Evolutionary conservation across 92 coral and sea anemone genomes (phyloP), one percentile per base, ranked within the genome.

Genomic region (Meandrina meandrites): DNA sequence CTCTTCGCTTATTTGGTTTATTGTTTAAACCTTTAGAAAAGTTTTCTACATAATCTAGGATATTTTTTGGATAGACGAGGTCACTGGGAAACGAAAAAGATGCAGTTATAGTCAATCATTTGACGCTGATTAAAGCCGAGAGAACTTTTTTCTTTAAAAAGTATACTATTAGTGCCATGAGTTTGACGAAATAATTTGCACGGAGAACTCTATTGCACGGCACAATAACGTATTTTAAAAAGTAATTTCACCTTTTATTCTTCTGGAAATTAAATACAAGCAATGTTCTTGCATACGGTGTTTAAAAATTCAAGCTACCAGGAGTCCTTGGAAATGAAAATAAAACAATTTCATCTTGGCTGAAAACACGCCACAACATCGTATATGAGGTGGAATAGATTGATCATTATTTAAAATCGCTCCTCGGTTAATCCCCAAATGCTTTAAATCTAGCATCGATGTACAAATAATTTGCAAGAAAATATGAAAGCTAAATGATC

Each of bases 401-500:
- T 14, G 21, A 50, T 48, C 15, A 19, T 36, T 47, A 28, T 24
- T 48, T 5, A 16, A 67, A 35, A 73, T 73, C 48, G 15, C 48
- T 37, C 45, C 21, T n/a, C 42, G 9, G 47, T 16, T 47, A 68
- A 27, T 67, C 40, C n/a, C 9, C 16, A 47, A 81, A 45, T 47
- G 45, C 35, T 24, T 8, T 36, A 22, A 79, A 17, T 51, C 42
- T 31, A 53, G 67, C 67, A 56, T 15, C 28, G 7, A 56, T 53
- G n/a, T 30, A 18, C n/a, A 34, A 34, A 56, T 30, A 30, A 54
- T 31, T 53, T 56, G n/a, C 81, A 7, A 13, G 34, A 50, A 51
- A 69, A 31, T 8, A 71, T 32, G 28, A 73, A 73, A 36, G 78
- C 78, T 73, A 73, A 37, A 73, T 34, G 78, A 34, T 71, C 76